Percentiles rank a stretch among this genome's conserved stretches.
phyloP scores from a whole-genome alignment of 2,888 invertebrate genomes.

The Leptinotarsa rubiginosa region DNA sequence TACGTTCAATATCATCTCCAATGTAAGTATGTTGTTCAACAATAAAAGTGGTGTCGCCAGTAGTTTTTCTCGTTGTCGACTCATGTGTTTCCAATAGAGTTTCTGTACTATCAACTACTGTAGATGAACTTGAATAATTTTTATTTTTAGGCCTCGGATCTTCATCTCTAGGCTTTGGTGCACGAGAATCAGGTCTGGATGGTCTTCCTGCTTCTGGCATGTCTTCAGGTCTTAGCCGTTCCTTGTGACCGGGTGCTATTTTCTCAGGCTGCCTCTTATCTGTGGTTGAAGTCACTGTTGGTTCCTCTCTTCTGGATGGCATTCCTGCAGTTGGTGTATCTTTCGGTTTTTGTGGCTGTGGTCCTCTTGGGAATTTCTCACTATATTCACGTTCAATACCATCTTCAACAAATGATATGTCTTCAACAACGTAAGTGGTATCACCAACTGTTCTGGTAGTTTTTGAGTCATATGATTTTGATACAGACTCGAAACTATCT shows the following conservation, averaged over 20 bases:
- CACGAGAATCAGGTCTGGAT: neutral
- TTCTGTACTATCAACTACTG: slow-evolving; percentile 20
- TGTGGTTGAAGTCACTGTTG: neutral
- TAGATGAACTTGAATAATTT: slow-evolving; percentile 7
- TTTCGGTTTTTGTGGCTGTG: slow-evolving; percentile 20
- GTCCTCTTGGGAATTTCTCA: slow-evolving; percentile 12
- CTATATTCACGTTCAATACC: neutral
- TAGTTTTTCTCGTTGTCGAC: slow-evolving; percentile 52
- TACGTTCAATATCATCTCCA: slow-evolving; percentile 11
- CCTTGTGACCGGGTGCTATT: neutral
- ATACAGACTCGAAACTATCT: slow-evolving; percentile 15
- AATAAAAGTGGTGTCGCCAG: slow-evolving; percentile 53
- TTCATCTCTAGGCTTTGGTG: neutral
- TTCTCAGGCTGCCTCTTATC: slow-evolving; percentile 31
- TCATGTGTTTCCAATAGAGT: slow-evolving; percentile 47
- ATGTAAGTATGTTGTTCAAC: slow-evolving; percentile 48
- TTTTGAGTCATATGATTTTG: slow-evolving; percentile 52
- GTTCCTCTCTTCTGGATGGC: slow-evolving; percentile 3
- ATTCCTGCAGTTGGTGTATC: slow-evolving; percentile 28
- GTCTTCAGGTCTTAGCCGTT: slow-evolving; percentile 9
- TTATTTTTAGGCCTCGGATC: neutral
- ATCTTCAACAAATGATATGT: slow-evolving; percentile 47
- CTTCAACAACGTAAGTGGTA: slow-evolving; percentile 52
- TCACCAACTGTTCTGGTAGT: slow-evolving; percentile 53
- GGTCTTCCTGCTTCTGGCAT: slow-evolving; percentile 23